Percentiles rank a stretch among this genome's conserved stretches.
Conservation (phyloP, 1,140 invertebrate genomes). For the Danaus plexippus region DNA sequence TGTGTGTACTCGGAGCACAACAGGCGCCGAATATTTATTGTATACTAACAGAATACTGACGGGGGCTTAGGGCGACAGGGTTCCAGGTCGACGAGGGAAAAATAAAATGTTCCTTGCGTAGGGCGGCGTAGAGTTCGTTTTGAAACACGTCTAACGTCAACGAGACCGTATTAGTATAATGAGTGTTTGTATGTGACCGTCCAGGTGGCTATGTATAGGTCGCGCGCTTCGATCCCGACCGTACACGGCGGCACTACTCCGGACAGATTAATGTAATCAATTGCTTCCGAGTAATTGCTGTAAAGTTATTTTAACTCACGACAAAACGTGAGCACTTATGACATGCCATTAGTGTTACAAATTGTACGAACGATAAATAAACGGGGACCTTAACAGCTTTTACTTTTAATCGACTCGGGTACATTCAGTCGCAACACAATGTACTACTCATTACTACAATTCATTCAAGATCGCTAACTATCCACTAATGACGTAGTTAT, state of each 20-base stretch:
- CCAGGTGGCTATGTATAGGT: conserved; percentile 71
- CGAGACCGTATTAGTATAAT: conserved; percentile 40
- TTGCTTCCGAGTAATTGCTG: conserved; percentile 30
- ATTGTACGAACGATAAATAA: too few species aligned
- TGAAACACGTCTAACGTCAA: conserved; percentile 14
- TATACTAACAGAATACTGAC: conserved; percentile 70
- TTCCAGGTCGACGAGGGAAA: conserved; percentile 34
- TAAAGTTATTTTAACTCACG: conserved; percentile 40
- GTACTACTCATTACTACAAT: too few species aligned
- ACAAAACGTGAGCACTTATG: conserved; percentile 29
- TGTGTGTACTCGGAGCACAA: conserved; percentile 64
- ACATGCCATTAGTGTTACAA: conserved; percentile 5
- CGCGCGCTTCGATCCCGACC: conserved; percentile 47
- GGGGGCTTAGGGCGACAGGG: conserved; percentile 56
- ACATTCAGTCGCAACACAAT: too few species aligned
- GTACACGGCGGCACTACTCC: conserved; percentile 46
- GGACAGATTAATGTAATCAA: conserved; percentile 26
- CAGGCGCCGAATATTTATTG: conserved; percentile 71
- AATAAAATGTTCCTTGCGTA: conserved; percentile 38
- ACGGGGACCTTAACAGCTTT: too few species aligned
- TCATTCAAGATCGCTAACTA: too few species aligned
- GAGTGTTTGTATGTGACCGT: conserved; percentile 66
- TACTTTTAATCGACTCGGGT: too few species aligned
- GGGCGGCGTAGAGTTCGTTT: conserved; percentile 34
- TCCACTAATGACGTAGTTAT: too few species aligned